Percentiles rank a stretch among this genome's conserved stretches.
Evolutionary conservation across 2,113 vertebrate genomes (phyloP).

Genomic region (Centropus bengalensis): DNA sequence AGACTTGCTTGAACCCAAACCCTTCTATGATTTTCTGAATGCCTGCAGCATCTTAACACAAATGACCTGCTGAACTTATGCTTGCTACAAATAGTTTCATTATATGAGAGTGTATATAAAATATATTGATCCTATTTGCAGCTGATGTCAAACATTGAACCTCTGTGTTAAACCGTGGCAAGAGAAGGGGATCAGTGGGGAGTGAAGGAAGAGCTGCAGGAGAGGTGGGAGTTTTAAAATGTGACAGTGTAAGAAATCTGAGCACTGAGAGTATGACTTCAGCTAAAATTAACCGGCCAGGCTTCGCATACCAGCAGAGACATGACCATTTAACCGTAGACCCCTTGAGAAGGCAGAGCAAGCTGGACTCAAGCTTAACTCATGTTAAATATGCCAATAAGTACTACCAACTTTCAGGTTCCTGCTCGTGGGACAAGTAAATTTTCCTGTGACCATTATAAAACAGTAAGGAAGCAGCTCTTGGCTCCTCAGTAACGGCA

Average conservation of each 20-base stretch:
- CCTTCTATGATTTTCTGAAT: no score
- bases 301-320: conserved; percentile 28
- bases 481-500: neutral
- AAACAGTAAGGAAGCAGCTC: conserved; percentile 81
- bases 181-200: neutral
- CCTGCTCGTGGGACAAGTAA: conserved; percentile 83
- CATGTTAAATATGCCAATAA: conserved; percentile 74
- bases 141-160: neutral
- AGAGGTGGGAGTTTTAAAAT: conserved; percentile 20
- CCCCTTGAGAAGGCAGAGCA: conserved; percentile 24
- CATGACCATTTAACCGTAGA: conserved; percentile 51
- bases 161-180: neutral
- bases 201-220: neutral
- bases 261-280: conserved; percentile 59
- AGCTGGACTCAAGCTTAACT: neutral
- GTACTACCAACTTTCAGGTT: conserved; percentile 68
- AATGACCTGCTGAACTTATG: neutral
- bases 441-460: conserved; percentile 86
- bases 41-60: neutral
- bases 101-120: neutral
- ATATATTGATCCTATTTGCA: neutral
- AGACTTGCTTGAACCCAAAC: no score
- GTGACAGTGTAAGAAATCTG: conserved; percentile 72
- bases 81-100: neutral
- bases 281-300: conserved; percentile 83